phyloP scores from a whole-genome alignment of 2,888 invertebrate genomes.

The Drosophila macrospina region DNA sequence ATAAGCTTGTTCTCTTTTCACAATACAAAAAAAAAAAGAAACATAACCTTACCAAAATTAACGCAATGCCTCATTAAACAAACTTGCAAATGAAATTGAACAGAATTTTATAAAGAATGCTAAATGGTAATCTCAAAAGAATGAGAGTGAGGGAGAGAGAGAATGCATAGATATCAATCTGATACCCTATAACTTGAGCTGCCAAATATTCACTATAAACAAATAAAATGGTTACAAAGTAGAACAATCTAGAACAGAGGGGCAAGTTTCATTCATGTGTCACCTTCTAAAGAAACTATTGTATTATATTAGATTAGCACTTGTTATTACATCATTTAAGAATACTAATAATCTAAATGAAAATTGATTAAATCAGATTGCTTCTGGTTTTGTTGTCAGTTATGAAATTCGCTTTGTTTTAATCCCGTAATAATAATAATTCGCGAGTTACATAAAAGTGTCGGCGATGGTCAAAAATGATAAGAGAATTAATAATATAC shows the following conservation, averaged over 20 bases:
- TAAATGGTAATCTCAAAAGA: background rate
- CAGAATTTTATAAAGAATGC: background rate
- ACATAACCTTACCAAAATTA: background rate
- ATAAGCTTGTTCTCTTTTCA: background rate
- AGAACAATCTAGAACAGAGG: constrained; percentile 12
- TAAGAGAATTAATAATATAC: constrained; percentile 1
- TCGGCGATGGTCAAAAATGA: background rate
- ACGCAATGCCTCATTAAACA: constrained; percentile 7
- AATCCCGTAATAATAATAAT: background rate
- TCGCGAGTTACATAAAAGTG: background rate
- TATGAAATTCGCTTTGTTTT: background rate
- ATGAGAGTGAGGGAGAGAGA: background rate
- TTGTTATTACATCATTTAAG: constrained; percentile 7
- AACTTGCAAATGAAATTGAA: constrained; percentile 2
- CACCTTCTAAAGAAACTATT: constrained; percentile 1
- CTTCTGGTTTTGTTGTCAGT: background rate
- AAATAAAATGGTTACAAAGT: background rate
- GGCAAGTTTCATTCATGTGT: background rate
- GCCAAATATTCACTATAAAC: too few relatives aligned
- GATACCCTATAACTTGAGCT: too few relatives aligned
- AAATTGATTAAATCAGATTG: background rate
- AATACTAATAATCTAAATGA: background rate
- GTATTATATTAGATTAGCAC: constrained; percentile 11
- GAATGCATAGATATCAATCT: too few relatives aligned
- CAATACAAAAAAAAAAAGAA: background rate